phyloP scores from a whole-genome alignment of 2,888 invertebrate species.

The Cephus nigrinus region DNA sequence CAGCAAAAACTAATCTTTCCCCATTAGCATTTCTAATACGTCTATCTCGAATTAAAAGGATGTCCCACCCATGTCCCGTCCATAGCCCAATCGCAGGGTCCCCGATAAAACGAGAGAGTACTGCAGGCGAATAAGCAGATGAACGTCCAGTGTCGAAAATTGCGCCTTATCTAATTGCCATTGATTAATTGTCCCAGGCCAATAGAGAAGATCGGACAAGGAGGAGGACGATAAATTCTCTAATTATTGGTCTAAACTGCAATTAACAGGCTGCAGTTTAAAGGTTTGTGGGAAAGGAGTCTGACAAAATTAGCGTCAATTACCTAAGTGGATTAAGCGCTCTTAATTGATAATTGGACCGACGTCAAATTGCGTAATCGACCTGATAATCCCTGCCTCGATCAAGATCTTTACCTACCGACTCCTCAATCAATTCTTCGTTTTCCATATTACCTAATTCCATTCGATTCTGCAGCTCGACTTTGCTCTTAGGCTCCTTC shows the following conservation, averaged over 20 bases:
- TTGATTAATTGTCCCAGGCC: conserved; percentile 52
- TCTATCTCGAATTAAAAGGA: conserved; percentile 48
- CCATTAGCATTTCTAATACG: conserved; percentile 42
- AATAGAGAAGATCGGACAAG: conserved; percentile 40
- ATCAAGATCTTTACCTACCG: not conserved
- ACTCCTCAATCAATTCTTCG: not conserved
- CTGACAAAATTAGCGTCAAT: conserved; percentile 58
- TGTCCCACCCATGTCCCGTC: no score
- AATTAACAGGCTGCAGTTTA: conserved; percentile 40
- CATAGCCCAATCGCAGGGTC: no score
- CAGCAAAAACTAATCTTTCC: conserved; percentile 40
- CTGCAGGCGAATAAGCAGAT: not conserved
- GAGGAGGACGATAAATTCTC: conserved; percentile 52
- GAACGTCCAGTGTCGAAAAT: not conserved
- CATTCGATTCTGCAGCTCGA: not conserved
- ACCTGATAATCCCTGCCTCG: not conserved
- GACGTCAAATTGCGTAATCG: conserved; percentile 4
- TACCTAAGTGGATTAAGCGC: conserved; percentile 51
- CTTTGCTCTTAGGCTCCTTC: not conserved
- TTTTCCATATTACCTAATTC: not conserved
- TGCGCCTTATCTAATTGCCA: conserved; percentile 23
- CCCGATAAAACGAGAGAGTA: not conserved
- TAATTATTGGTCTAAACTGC: conserved; percentile 60
- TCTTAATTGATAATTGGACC: conserved; percentile 11
- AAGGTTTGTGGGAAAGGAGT: conserved; percentile 54